These are phyloP conservation scores for Misgurnus mizolepis DNA, from an alignment of 2,113 vertebrate species.

Conservation along the genomic window DNA sequence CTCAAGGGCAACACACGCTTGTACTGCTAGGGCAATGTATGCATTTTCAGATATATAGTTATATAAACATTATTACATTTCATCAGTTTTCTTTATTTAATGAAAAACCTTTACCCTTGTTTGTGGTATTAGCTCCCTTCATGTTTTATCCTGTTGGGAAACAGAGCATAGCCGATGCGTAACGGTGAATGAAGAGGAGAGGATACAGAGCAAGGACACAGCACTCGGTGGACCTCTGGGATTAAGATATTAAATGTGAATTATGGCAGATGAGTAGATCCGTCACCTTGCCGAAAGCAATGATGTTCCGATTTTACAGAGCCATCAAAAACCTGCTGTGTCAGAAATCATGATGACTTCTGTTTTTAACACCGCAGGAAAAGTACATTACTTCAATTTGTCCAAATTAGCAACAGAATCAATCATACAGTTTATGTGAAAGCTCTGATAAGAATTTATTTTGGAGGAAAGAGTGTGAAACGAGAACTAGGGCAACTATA, in stretches of 20 bases:
- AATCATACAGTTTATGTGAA: neutral
- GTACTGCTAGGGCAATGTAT: too few relatives aligned
- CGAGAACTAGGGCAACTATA: too few relatives aligned
- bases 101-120: neutral
- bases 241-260: conserved; percentile 87
- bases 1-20: too few relatives aligned
- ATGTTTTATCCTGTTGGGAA: conserved; percentile 21
- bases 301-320: conserved; percentile 80
- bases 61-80: neutral
- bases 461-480: too few relatives aligned
- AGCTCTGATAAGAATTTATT: too few relatives aligned
- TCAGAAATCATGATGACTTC: conserved; percentile 81
- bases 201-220: conserved; percentile 77
- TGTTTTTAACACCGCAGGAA: conserved; percentile 59
- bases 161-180: conserved; percentile 47
- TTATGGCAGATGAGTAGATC: conserved; percentile 82
- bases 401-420: neutral
- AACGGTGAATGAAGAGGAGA: conserved; percentile 57
- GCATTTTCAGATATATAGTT: too few relatives aligned
- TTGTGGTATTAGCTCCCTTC: conserved; percentile 25
- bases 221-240: conserved; percentile 66
- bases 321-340: conserved; percentile 83
- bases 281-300: conserved; percentile 89
- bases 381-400: conserved; percentile 22
- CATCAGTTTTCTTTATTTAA: neutral